Conservation (phyloP, 2,888 invertebrate genomes). For the Acronicta aceris region DNA sequence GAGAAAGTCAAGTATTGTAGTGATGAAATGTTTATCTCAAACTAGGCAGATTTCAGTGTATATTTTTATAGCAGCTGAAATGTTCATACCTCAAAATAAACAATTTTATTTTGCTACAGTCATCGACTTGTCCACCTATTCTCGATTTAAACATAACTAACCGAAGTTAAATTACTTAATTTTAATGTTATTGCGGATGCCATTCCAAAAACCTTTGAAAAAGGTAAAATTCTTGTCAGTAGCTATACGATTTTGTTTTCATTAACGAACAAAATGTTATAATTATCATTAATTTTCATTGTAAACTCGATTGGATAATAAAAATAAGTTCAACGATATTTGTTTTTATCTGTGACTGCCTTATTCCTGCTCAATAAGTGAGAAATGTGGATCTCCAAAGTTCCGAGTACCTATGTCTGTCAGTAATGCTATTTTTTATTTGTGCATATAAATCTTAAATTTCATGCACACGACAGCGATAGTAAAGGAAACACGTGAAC, state of each 20-base stretch:
- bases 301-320: slow-evolving; percentile 86
- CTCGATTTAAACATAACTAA: slow-evolving; percentile 49
- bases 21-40: slow-evolving; percentile 18
- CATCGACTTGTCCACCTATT: slow-evolving; percentile 21
- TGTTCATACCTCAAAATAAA: slow-evolving; percentile 13
- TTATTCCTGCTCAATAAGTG: neutral
- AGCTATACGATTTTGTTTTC: slow-evolving; percentile 80
- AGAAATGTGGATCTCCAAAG: too few species aligned
- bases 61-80: slow-evolving; percentile 36
- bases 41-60: slow-evolving; percentile 29
- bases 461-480: too few species aligned
- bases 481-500: too few species aligned
- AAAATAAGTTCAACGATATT: slow-evolving; percentile 71
- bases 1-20: slow-evolving; percentile 37
- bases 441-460: too few species aligned
- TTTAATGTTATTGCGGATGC: slow-evolving; percentile 76
- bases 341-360: slow-evolving; percentile 36
- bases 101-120: slow-evolving; percentile 38
- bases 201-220: slow-evolving; percentile 87
- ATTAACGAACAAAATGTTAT: slow-evolving; percentile 75
- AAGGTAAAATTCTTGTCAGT: slow-evolving; percentile 88
- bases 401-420: too few species aligned
- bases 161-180: slow-evolving; percentile 59
- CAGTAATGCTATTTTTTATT: too few species aligned
- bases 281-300: slow-evolving; percentile 80